Evolutionary conservation across 2,113 vertebrate species (phyloP), one percentile per base, ranked within the genome.

Genomic region (Passerina amoena): DNA sequence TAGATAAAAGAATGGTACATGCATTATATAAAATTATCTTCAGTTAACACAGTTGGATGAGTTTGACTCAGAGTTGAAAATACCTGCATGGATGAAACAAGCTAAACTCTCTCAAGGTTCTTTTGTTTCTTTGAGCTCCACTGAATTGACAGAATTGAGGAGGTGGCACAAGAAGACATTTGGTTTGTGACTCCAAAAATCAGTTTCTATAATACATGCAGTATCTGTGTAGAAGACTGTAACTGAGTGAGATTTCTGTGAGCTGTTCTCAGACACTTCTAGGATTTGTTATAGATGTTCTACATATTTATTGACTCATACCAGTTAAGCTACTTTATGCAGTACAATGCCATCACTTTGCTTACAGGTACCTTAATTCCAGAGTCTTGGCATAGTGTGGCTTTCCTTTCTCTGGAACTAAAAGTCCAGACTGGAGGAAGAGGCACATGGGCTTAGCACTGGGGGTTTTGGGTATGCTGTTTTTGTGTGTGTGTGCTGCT

Each of bases 391-490:
- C 42, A 66, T 12, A 5, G 18, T 59, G 2, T 2, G 23, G 8
- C 37, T 21, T 50, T 60, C 16, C 35, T 28, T 12, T 42, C 33
- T 50, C 65, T 75, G 60, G 10, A 86, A 17, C 6, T 47, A 11
- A 14, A 66, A 75, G n/a, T 37, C 47, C 37, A 38, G 45, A 17
- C 45, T 57, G 56, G 30, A 76, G 13, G 27, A 59, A 30, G 25
- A 78, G 33, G 11, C 17, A 12, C 27, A 6, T 37, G 50, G 33
- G 8, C 35, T 82, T 79, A 42, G 33, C 20, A 10, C 1, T 66
- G 17, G 1, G 4, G 20, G 8, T 37, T 64, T 22, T 1, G 44
- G 14, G 3, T 37, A 8, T 37, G 28, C 21, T 20, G 37, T n/a
- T 47, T 23, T 40, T 3, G 17, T 47, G n/a, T 38, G 27, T 38